Percentiles rank a stretch among this genome's conserved stretches.
Evolutionary conservation across 2,797 vertebrate genomes (phyloP).

Genomic region (Sebastes baramenuke): DNA sequence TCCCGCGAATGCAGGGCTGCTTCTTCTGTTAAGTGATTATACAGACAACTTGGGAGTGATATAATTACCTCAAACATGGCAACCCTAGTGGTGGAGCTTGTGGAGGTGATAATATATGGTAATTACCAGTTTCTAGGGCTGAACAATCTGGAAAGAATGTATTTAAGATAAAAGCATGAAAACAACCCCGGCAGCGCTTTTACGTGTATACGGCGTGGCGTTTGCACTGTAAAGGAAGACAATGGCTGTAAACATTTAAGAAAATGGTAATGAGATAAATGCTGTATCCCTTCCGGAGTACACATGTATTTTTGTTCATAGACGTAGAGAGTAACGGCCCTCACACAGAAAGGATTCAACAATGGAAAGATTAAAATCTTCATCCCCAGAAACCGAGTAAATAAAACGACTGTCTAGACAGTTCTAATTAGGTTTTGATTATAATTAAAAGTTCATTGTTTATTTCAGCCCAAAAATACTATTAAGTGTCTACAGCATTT

Average conservation of each 20-base stretch:
- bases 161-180: slow-evolving; percentile 82
- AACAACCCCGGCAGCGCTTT: slow-evolving; percentile 71
- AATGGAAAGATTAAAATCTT: slow-evolving; percentile 45
- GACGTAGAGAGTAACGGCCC: slow-evolving; percentile 22
- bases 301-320: slow-evolving; percentile 56
- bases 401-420: slow-evolving; percentile 37
- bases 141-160: slow-evolving; percentile 76
- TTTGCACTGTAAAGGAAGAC: slow-evolving; percentile 69
- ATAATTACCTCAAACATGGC: slow-evolving; percentile 83
- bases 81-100: slow-evolving; percentile 68
- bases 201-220: slow-evolving; percentile 45
- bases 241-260: slow-evolving; percentile 74
- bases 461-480: slow-evolving; percentile 23
- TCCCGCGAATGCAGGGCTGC: slow-evolving; percentile 53
- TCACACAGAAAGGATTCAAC: slow-evolving; percentile 34
- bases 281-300: slow-evolving; percentile 60
- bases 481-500: slow-evolving; percentile 1
- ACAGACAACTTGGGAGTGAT: slow-evolving; percentile 79
- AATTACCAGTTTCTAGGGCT: slow-evolving; percentile 79
- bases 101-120: slow-evolving; percentile 84
- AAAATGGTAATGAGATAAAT: slow-evolving; percentile 76
- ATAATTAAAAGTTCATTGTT: slow-evolving; percentile 34
- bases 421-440: slow-evolving; percentile 35
- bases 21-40: slow-evolving; percentile 74
- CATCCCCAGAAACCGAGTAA: slow-evolving; percentile 38